phyloP scores from a whole-genome alignment of 2,888 invertebrate genomes.

The Lithodes maja region DNA sequence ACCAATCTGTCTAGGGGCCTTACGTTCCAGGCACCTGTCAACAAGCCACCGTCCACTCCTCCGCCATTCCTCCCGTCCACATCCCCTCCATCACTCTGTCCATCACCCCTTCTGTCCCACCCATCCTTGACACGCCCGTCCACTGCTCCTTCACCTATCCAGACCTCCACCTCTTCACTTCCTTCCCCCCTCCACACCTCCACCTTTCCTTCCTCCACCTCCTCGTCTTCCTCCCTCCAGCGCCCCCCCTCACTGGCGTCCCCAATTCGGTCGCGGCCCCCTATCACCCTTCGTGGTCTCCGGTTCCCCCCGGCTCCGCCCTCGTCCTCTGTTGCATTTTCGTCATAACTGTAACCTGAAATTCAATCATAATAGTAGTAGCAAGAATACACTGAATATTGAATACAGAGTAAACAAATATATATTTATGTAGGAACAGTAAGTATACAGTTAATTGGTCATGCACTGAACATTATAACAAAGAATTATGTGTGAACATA shows the following conservation, averaged over 20 bases:
- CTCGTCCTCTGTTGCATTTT: neutral
- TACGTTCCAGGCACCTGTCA: neutral
- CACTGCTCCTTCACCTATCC: constrained; percentile 1
- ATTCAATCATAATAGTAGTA: neutral
- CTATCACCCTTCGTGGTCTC: neutral
- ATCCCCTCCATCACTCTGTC: constrained; percentile 17
- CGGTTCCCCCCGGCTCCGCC: neutral
- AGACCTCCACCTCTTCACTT: neutral
- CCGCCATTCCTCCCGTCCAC: neutral
- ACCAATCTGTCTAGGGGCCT: neutral
- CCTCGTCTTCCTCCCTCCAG: neutral
- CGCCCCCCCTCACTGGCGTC: neutral
- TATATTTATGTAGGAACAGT: too few species aligned
- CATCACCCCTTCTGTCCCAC: constrained; percentile 36
- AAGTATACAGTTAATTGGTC: too few species aligned
- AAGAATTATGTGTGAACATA: too few species aligned
- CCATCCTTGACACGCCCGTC: neutral
- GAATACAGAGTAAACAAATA: too few species aligned
- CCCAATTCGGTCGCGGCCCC: neutral
- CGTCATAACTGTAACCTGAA: constrained; percentile 7
- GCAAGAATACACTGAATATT: too few species aligned
- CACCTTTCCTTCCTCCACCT: neutral
- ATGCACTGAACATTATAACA: too few species aligned
- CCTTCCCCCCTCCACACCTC: neutral
- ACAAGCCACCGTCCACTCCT: neutral